Conservation (phyloP, 2,113 vertebrate species). For the Elephantulus edwardii region DNA sequence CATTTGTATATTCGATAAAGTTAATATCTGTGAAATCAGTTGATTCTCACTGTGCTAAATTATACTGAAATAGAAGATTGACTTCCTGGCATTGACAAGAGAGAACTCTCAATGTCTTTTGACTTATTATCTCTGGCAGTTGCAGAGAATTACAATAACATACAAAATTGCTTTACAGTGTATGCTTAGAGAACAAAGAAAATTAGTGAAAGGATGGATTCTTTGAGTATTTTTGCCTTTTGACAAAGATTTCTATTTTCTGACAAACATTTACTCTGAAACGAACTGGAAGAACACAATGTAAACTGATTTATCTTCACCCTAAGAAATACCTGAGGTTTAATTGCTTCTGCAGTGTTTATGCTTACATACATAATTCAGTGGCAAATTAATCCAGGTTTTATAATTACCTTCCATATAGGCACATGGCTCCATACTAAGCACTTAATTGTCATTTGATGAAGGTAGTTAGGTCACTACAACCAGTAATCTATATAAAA, state of each 20-base stretch:
- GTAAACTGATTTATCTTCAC: slow-evolving; percentile 68
- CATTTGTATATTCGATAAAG: slow-evolving; percentile 83
- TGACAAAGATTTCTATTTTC: slow-evolving; percentile 66
- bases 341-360: slow-evolving; percentile 81
- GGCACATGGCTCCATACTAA: slow-evolving; percentile 79
- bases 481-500: slow-evolving; percentile 73
- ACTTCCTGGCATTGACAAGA: slow-evolving; percentile 82
- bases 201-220: slow-evolving; percentile 62
- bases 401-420: slow-evolving; percentile 84
- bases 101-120: slow-evolving; percentile 76
- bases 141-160: slow-evolving; percentile 81
- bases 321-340: slow-evolving; percentile 74
- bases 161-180: slow-evolving; percentile 72
- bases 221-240: slow-evolving; percentile 61
- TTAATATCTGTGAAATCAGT: slow-evolving; percentile 85
- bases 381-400: slow-evolving; percentile 85
- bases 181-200: slow-evolving; percentile 72
- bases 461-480: slow-evolving; percentile 83
- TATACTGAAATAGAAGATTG: slow-evolving; percentile 80
- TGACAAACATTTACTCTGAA: slow-evolving; percentile 61
- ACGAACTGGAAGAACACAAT: slow-evolving; percentile 63
- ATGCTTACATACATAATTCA: slow-evolving; percentile 87
- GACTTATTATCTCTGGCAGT: slow-evolving; percentile 80
- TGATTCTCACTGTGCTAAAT: slow-evolving; percentile 83
- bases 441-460: slow-evolving; percentile 83